Evolutionary conservation across 2,888 invertebrate genomes (phyloP).

Genomic region (Zhuqinia jingwanae): DNA sequence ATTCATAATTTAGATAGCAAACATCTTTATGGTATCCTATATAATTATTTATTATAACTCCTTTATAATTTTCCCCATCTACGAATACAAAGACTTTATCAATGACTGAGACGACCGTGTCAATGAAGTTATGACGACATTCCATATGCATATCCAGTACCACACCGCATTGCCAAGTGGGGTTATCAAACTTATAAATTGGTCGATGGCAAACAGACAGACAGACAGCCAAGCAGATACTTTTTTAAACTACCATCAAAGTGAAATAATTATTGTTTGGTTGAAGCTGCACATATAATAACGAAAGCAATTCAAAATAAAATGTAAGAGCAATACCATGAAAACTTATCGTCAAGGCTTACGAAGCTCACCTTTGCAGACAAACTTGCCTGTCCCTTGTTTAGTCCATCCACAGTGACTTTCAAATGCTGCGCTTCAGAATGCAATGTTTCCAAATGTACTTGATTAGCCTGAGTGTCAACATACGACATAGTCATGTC

Average conservation of each 20-base stretch:
- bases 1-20: constrained; percentile 45
- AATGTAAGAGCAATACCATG: neutral
- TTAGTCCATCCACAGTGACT: constrained; percentile 63
- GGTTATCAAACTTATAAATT: too few species aligned
- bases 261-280: too few species aligned
- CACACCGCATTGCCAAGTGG: too few species aligned
- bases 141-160: neutral
- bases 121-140: constrained; percentile 60
- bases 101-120: too few species aligned
- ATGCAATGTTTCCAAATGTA: constrained; percentile 71
- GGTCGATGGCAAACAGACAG: too few species aligned
- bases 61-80: neutral
- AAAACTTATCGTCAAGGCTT: neutral
- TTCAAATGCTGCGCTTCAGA: constrained; percentile 72
- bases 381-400: constrained; percentile 72
- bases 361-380: constrained; percentile 63
- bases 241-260: too few species aligned
- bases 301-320: too few species aligned
- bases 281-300: too few species aligned
- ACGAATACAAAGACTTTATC: neutral
- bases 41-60: neutral
- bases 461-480: constrained; percentile 69
- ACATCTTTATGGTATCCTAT: neutral
- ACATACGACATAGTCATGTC: neutral
- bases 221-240: too few species aligned